Evolutionary conservation across 2,888 invertebrate species (phyloP).

Genomic region (Tricholauxania praeusta): DNA sequence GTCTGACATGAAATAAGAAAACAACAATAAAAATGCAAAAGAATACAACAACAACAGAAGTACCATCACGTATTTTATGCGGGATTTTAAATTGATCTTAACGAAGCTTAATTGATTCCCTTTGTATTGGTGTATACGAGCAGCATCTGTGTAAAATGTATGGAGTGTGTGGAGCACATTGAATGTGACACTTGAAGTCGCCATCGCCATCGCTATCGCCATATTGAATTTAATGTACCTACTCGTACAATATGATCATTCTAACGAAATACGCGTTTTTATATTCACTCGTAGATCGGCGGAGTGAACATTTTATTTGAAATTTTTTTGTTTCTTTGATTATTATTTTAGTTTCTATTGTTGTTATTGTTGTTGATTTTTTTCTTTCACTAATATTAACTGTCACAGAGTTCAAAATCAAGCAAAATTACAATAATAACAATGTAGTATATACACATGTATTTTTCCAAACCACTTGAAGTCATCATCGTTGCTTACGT

Average conservation of each 20-base stretch:
- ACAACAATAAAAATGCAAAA: constrained; percentile 26
- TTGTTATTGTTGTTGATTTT: background rate
- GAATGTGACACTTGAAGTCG: constrained; percentile 36
- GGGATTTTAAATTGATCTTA: constrained; percentile 70
- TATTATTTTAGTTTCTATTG: background rate
- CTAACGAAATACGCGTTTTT: no score
- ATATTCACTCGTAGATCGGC: background rate
- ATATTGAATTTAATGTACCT: constrained; percentile 25
- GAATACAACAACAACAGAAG: constrained; percentile 56
- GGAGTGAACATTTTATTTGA: constrained; percentile 16
- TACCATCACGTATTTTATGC: constrained; percentile 66
- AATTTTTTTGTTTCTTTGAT: background rate
- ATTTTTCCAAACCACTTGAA: no score
- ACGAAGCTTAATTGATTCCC: constrained; percentile 68
- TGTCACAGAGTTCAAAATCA: constrained; percentile 34
- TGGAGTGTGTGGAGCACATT: no score
- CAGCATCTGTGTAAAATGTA: constrained; percentile 18
- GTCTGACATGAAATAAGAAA: constrained; percentile 27
- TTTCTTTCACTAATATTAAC: constrained; percentile 23
- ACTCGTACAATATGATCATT: constrained; percentile 11
- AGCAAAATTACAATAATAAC: constrained; percentile 29
- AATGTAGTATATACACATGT: background rate
- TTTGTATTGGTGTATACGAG: constrained; percentile 58
- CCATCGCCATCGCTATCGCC: constrained; percentile 52
- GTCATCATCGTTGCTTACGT: no score